A percentile compares a stretch with the other conserved stretches of the same genome.
Evolutionary conservation across 2,797 vertebrate genomes (phyloP).

Genomic region (Perodicticus potto): DNA sequence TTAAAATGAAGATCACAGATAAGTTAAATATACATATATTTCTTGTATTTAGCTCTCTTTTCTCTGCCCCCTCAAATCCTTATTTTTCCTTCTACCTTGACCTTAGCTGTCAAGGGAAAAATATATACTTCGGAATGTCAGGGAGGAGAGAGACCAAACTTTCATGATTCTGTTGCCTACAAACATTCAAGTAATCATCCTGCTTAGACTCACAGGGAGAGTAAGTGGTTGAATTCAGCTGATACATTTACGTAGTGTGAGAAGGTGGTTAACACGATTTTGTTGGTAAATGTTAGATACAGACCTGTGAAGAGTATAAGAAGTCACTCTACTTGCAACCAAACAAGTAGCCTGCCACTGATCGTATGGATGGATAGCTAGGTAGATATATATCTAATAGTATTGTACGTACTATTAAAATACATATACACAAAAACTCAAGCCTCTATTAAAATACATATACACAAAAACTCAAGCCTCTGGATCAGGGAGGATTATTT

Average conservation of each 20-base stretch:
- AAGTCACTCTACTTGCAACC: background rate
- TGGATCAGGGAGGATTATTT: background rate
- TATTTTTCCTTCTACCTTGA: background rate
- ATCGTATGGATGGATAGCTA: background rate
- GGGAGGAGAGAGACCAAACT: background rate
- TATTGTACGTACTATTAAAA: background rate
- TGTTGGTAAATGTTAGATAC: background rate
- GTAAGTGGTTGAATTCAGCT: background rate
- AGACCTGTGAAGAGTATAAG: background rate
- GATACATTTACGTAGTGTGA: no score
- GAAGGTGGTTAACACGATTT: no score
- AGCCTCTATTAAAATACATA: background rate
- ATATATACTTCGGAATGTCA: background rate
- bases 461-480: background rate
- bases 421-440: background rate
- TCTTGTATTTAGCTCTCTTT: background rate
- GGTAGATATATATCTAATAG: background rate
- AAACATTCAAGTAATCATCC: background rate
- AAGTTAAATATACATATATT: background rate
- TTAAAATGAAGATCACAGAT: background rate
- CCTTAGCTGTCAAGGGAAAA: background rate
- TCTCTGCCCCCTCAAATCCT: background rate
- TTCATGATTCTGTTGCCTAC: background rate
- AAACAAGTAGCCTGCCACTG: background rate
- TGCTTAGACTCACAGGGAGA: background rate